Base-by-base conservation (phyloP, 1,140 invertebrate genomes). In the Drosophila lowei region DNA sequence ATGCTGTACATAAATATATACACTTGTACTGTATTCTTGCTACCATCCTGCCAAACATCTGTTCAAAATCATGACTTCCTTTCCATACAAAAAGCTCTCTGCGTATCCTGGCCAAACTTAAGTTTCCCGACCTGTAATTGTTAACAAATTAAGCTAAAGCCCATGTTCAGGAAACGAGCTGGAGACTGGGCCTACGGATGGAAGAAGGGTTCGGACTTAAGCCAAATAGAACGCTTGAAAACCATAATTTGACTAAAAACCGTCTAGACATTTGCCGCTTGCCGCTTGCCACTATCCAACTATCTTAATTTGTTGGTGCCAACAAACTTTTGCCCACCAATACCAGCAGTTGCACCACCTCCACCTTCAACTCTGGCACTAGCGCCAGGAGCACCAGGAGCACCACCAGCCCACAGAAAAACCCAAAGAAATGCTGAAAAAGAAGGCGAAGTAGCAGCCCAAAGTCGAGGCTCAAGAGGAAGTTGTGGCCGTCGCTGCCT, bases 191-290 rank as follows among this genome's bases (percentile, higher is more conserved):
- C 34, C 13, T 13, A 5, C 0, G 4, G 43, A 43, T 49, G 25
- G 21, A 15, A 3, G 41, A 21, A 8, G n/a, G 18, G 11, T 1
- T 28, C 9, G 18, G 53, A 15, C 23, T 34, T 6, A 13, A 30
- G 48, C 55, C 60, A 62, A 68, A 49, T 61, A 62, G 46, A 80
- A 63, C 74, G 75, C 66, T 81, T 76, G 83, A 83, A 86, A 83
- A 79, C 83, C 83, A 86, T 86, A 86, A 86, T 86, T 86, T 86
- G 83, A 80, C 78, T 86, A 86, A 81, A 83, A 88, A 86, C 78
- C 74, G 83, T 86, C 83, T 86, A 86, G 83, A 86, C 83, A 71
- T 71, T 71, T 66, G 63, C 66, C 63, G 66, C 62, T 72, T 64
- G 77, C 63, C 65, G 65, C 77, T 70, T 78, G 66, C 65, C 57